Conservation (phyloP, 2,797 vertebrate genomes). For the Florisuga fusca region DNA sequence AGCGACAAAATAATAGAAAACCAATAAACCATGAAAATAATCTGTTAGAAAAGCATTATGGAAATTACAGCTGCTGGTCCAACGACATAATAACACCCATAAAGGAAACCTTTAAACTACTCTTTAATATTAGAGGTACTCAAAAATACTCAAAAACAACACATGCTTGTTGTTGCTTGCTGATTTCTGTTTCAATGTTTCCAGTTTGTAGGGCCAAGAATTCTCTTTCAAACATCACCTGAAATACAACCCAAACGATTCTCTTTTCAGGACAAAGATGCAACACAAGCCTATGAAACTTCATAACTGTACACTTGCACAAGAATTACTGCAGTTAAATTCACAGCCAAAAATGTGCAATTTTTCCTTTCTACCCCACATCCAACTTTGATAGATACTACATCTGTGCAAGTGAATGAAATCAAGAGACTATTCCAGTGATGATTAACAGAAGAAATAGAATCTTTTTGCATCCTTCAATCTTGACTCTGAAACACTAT, state of each 20-base stretch:
- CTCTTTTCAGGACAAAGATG: neutral
- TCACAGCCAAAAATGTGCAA: neutral
- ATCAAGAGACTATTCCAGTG: neutral
- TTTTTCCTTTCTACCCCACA: neutral
- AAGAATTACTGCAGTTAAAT: neutral
- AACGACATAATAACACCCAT: rapidly evolving
- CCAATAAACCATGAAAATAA: neutral
- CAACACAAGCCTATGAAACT: neutral
- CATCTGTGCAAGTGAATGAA: too few relatives aligned
- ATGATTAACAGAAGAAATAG: neutral
- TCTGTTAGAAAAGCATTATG: neutral
- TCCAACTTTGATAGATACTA: neutral
- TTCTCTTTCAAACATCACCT: neutral
- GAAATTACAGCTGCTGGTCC: neutral
- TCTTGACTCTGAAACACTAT: neutral
- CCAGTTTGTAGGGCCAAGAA: neutral
- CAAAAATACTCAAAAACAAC: neutral
- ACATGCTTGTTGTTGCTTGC: too few relatives aligned
- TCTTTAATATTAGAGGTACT: neutral
- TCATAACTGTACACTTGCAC: neutral
- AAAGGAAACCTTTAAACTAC: neutral
- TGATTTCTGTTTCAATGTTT: neutral
- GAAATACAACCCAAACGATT: neutral
- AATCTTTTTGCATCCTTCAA: neutral
- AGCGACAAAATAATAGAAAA: neutral